A percentile compares a stretch with the other conserved stretches of the same genome.
Conservation (phyloP, 2,888 invertebrate genomes). For the Scaptomyza cyrtandrae region DNA sequence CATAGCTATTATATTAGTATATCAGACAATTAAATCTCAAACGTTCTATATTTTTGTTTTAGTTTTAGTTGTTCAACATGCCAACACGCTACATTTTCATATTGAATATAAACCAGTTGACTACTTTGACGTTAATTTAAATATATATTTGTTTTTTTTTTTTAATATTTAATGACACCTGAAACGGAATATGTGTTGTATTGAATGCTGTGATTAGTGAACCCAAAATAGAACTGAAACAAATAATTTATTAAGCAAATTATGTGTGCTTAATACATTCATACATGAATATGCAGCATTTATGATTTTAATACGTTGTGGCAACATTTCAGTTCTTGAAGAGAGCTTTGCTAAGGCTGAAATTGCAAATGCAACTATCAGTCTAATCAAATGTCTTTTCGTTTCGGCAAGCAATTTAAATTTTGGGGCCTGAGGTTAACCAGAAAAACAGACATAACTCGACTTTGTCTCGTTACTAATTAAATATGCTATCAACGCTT, state of each 20-base stretch:
- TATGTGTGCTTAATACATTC: no score
- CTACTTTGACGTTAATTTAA: neutral
- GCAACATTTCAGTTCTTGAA: no score
- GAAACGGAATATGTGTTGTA: no score
- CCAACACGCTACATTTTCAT: neutral
- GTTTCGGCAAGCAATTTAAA: neutral
- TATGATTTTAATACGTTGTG: no score
- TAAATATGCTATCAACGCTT: slow-evolving; percentile 34
- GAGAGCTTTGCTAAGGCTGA: no score
- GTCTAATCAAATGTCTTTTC: slow-evolving; percentile 29
- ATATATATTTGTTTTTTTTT: no score
- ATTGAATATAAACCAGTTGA: neutral
- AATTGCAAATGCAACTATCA: slow-evolving; percentile 15
- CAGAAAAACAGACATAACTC: slow-evolving; percentile 8
- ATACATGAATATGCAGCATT: no score
- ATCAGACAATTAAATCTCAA: neutral
- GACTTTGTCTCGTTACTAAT: slow-evolving; percentile 30
- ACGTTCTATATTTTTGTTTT: neutral
- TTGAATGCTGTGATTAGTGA: no score
- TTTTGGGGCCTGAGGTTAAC: neutral
- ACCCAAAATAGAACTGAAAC: no score
- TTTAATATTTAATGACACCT: no score
- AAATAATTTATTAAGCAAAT: no score
- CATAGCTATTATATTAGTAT: neutral
- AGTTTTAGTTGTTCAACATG: neutral